Base-by-base conservation (phyloP, 1,140 invertebrate genomes). In the Stratiolaelaps scimitus region DNA sequence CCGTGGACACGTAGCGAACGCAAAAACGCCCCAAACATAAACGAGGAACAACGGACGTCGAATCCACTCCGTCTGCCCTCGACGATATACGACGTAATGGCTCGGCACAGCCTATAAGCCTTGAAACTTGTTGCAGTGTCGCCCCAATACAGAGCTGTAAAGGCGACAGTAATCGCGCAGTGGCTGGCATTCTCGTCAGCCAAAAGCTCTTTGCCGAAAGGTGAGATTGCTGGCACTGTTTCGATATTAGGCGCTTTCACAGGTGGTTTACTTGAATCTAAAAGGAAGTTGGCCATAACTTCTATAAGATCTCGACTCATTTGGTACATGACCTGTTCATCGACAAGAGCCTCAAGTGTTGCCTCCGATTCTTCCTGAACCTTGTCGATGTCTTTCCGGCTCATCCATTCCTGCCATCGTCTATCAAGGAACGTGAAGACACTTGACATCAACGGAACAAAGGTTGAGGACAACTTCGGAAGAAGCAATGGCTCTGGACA, bases 171-270 rank as follows among this genome's bases (percentile, higher is more conserved):
- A 17, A 60, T 34, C 1, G 34, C 23, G 23, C 53, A 60, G 15
- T 34, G 20, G 23, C 53, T 29, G 1, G 53, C 53, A 34, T 26
- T 26, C 10, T 26, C 53, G 10, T 60, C 53, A 34, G 23, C 53
- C 6, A 60, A 34, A 34, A 60, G 53, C 26, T 15, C 13, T 15
- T n/a, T 26, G 15, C 53, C 53, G 53, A 60, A 60, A 17, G 53
- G 15, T 5, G 26, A 19, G 15, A 60, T 23, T 4, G 15, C 53
- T 1, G 53, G 15, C 13, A 60, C 53, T 15, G 23, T 5, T 60
- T 60, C 53, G 2, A 34, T 19, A 26, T 60, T 60, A 26, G 53
- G 17, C 53, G 53, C 53, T 60, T 26, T 60, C 23, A 60, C 53
- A 5, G 15, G 34, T 15, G 47, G 47, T 15, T 20, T 20, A 2